These are phyloP conservation scores for Drosophila ercepeae DNA, from an alignment of 1,140 invertebrate genomes.

Conservation along the genomic window DNA sequence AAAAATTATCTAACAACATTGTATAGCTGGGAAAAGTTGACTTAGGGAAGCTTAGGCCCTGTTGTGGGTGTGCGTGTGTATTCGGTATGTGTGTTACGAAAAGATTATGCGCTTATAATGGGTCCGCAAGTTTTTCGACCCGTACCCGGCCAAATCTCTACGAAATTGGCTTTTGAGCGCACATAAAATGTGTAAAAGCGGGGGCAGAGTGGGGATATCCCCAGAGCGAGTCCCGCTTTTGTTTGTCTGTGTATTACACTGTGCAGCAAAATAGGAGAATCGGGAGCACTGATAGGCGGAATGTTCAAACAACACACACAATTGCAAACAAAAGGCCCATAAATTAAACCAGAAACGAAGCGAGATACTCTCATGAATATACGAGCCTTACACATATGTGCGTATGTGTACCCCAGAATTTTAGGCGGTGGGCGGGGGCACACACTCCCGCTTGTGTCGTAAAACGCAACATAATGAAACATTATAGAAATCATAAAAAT, in stretches of 20 bases:
- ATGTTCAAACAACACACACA: constrained; percentile 48
- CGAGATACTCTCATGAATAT: constrained; percentile 41
- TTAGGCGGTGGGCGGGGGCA: not conserved
- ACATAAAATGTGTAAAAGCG: constrained; percentile 78
- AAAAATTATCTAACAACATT: constrained; percentile 74
- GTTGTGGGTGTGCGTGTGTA: constrained; percentile 21
- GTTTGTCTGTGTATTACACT: constrained; percentile 58
- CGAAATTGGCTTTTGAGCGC: constrained; percentile 81
- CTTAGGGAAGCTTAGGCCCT: constrained; percentile 59
- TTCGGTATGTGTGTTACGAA: constrained; percentile 59
- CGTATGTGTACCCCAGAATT: constrained; percentile 23
- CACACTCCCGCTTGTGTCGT: constrained; percentile 69
- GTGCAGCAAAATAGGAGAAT: constrained; percentile 57
- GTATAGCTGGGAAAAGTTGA: constrained; percentile 8
- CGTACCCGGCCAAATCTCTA: constrained; percentile 69
- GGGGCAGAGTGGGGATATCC: constrained; percentile 12
- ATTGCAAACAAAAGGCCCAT: constrained; percentile 53
- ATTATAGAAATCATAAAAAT: constrained; percentile 82
- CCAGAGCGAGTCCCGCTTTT: constrained; percentile 4
- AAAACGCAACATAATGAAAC: constrained; percentile 79
- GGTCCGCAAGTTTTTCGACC: constrained; percentile 71
- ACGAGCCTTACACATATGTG: constrained; percentile 11
- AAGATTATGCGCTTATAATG: constrained; percentile 82
- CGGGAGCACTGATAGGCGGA: constrained; percentile 54
- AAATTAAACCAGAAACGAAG: constrained; percentile 74